Percentiles rank a stretch among this genome's conserved stretches.
Evolutionary conservation across 2,797 vertebrate species (phyloP).

Genomic region (Heterohyrax brucei): DNA sequence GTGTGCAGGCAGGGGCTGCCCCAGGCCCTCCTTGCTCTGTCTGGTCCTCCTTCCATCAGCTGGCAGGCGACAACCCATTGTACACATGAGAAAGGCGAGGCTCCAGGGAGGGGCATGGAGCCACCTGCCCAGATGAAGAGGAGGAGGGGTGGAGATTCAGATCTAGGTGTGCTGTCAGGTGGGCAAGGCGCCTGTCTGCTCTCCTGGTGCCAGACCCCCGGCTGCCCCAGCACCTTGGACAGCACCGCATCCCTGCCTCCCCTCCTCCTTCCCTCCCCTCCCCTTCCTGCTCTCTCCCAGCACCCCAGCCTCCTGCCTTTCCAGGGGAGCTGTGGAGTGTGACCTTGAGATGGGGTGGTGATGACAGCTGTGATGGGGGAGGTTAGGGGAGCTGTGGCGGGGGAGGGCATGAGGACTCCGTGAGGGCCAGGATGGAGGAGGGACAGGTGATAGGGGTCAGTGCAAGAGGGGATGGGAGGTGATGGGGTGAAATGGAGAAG

Average conservation of each 20-base stretch:
- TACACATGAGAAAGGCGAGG: not conserved
- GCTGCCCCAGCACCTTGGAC: conserved; percentile 62
- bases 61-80: not conserved
- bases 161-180: not conserved
- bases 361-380: not conserved
- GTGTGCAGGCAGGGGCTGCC: not conserved
- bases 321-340: not conserved
- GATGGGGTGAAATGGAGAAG: not conserved
- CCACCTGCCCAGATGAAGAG: not conserved
- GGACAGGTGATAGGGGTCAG: not conserved
- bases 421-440: not conserved
- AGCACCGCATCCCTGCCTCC: not conserved
- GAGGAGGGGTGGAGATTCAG: not conserved
- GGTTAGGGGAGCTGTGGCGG: not conserved
- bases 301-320: not conserved
- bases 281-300: not conserved
- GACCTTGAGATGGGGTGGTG: not conserved
- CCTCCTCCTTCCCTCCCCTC: no score
- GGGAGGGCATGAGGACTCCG: no score
- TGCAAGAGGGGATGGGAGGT: not conserved
- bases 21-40: not conserved
- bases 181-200: not conserved
- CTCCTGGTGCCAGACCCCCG: rapidly evolving
- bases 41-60: not conserved
- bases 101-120: not conserved